phyloP scores from a whole-genome alignment of 2,888 invertebrate species.

The Gymnocheta viridis region DNA sequence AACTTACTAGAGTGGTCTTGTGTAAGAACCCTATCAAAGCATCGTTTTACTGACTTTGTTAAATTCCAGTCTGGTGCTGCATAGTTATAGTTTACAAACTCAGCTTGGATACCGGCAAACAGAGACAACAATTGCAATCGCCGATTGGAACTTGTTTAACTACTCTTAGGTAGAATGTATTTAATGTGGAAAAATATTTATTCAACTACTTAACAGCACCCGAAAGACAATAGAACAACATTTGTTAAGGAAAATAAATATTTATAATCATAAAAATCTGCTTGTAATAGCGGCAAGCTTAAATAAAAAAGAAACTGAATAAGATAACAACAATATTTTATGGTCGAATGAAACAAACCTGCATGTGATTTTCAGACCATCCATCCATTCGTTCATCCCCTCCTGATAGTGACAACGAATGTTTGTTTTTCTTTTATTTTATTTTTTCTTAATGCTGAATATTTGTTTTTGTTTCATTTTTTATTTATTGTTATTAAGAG shows the following conservation, averaged over 20 bases:
- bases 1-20: too few relatives aligned
- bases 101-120: too few relatives aligned
- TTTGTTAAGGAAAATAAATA: slow-evolving; percentile 4
- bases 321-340: slow-evolving; percentile 53
- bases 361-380: slow-evolving; percentile 11
- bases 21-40: too few relatives aligned
- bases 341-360: slow-evolving; percentile 57
- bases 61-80: too few relatives aligned
- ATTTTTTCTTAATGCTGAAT: too few relatives aligned
- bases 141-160: background rate
- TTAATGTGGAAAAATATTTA: background rate
- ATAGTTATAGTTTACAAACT: too few relatives aligned
- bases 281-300: slow-evolving; percentile 8
- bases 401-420: slow-evolving; percentile 41
- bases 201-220: background rate
- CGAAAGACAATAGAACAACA: background rate
- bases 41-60: too few relatives aligned
- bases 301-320: background rate
- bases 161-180: too few relatives aligned
- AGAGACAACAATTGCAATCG: too few relatives aligned
- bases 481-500: slow-evolving; percentile 57
- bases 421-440: slow-evolving; percentile 22
- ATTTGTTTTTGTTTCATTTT: slow-evolving; percentile 42
- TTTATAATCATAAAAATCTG: slow-evolving; percentile 14
- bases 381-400: slow-evolving; percentile 11